These are phyloP conservation scores for Scomber colias DNA, from an alignment of 2,113 vertebrate species.

Conservation along the genomic window DNA sequence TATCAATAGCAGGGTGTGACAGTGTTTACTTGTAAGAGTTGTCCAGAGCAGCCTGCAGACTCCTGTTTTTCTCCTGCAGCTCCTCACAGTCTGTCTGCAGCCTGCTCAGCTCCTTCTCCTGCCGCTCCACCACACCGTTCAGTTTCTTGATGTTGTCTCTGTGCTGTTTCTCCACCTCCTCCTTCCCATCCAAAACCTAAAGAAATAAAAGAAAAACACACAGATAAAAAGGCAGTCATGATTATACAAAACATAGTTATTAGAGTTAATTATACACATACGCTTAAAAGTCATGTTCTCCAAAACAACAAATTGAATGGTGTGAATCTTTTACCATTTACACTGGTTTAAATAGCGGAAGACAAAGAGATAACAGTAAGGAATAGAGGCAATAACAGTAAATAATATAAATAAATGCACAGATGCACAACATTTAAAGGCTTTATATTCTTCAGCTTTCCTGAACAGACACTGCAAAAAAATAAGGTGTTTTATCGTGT, in stretches of 20 bases:
- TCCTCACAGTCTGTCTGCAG: conserved; percentile 89
- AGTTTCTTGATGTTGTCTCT: conserved; percentile 97
- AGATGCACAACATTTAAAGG: background rate
- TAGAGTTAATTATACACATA: background rate
- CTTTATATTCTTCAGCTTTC: background rate
- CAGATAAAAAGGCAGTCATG: background rate
- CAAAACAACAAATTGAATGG: too few relatives aligned
- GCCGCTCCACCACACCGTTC: conserved; percentile 90
- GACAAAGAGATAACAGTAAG: background rate
- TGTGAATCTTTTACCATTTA: too few relatives aligned
- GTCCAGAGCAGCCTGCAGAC: conserved; percentile 93
- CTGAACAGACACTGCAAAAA: background rate
- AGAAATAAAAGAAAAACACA: background rate
- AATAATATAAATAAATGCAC: background rate
- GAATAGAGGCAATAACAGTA: background rate
- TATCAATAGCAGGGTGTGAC: background rate
- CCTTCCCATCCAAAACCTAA: conserved; percentile 96
- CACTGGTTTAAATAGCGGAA: background rate
- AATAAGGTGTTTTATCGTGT: background rate
- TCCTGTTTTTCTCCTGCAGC: conserved; percentile 92
- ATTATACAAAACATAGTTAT: too few relatives aligned
- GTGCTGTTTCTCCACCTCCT: conserved; percentile 96
- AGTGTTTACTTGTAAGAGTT: conserved; percentile 90
- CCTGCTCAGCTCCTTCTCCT: conserved; percentile 90
- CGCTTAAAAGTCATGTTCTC: too few relatives aligned